phyloP scores from a whole-genome alignment of 2,113 vertebrate species.

The Cariama cristata region DNA sequence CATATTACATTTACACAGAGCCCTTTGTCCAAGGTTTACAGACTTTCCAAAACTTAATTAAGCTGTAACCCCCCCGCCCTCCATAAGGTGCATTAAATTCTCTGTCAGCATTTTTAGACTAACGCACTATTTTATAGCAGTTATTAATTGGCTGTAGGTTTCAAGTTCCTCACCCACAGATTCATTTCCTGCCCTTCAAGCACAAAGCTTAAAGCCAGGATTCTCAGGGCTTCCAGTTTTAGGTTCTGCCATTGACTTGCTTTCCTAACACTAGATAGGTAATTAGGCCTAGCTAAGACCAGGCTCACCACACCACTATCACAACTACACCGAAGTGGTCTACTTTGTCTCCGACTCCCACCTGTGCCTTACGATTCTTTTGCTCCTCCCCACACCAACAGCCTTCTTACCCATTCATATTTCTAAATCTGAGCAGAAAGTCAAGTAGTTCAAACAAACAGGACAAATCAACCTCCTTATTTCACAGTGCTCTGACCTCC shows the following conservation, averaged over 20 bases:
- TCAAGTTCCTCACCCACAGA: constrained; percentile 7
- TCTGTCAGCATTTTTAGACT: constrained; percentile 34
- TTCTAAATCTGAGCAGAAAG: not conserved
- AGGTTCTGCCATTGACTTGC: not conserved
- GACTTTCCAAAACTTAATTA: constrained; percentile 45
- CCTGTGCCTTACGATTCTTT: not conserved
- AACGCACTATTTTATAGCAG: constrained; percentile 12
- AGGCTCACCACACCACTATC: not conserved
- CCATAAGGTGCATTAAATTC: not conserved
- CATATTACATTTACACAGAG: not conserved
- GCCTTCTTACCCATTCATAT: not conserved
- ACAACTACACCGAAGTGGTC: not conserved
- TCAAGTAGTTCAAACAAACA: not conserved
- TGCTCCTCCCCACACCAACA: not conserved
- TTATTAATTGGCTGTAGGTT: constrained; percentile 38
- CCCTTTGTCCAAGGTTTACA: constrained; percentile 21
- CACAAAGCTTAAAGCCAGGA: not conserved
- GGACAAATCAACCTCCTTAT: not conserved
- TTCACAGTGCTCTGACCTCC: not conserved
- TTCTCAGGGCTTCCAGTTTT: not conserved
- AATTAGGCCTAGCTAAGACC: not conserved
- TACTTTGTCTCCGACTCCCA: not conserved
- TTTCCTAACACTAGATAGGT: not conserved
- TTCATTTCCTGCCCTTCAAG: not conserved
- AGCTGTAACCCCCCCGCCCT: not conserved